Evolutionary conservation across 1,140 invertebrate genomes (phyloP), one percentile per base, ranked within the genome.

Genomic region (Drosophila bocki): DNA sequence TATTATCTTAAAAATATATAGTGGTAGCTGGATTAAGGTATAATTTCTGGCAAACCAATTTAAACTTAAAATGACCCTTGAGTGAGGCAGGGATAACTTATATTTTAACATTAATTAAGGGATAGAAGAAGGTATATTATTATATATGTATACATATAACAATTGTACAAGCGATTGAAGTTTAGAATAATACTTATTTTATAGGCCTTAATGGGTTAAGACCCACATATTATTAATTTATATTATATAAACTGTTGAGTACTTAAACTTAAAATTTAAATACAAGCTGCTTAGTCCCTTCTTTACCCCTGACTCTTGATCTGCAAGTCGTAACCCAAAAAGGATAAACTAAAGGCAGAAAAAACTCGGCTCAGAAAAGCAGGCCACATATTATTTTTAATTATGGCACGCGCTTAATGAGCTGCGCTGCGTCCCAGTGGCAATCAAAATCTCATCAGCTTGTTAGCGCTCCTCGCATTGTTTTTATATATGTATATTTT

Each of bases 401-500:
- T 76, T 68, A 51, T 35, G 37, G 32, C 62, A 44, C 32, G 26
- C 44, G 17, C 32, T 41, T 77, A 78, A 77, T 77, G 75, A 60
- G 63, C 74, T 11, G 33, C 71, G 6, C 54, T 37, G 69, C 51
- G 35, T 67, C 75, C 75, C 63, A 77, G 33, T 60, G 75, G 75
- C 75, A 77, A 77, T 77, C 75, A 77, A 77, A 77, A 77, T 69
- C 75, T 69, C 75, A 77, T 77, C 75, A 77, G 56, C 62, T 68
- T 68, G 75, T 77, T 77, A 75, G 57, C 54, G 44, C 29, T 58
- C 8, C 13, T 11, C n/a, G 44, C 56, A 17, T 39, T 45, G 15
- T n/a, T 41, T 32, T 58, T 22, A 9, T 53, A 35, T 37, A 22
- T 19, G 19, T 19, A 19, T n/a, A 9, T 37, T 37, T 54, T 54